These are phyloP conservation scores for Loripinus fragilis DNA, from an alignment of 2,888 invertebrate species.

Conservation along the genomic window DNA sequence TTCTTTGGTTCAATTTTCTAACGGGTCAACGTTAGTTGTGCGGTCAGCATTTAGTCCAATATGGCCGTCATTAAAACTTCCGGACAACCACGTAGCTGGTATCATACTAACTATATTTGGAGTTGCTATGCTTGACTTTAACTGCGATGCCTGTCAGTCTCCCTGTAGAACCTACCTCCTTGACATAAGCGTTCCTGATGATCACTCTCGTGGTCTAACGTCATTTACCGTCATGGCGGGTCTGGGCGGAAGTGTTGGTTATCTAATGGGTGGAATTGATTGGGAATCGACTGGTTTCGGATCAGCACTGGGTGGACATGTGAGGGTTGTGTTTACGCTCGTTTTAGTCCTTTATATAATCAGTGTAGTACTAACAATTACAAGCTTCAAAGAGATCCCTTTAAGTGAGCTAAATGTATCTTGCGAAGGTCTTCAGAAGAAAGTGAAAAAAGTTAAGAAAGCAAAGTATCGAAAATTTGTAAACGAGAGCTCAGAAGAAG, in stretches of 20 bases:
- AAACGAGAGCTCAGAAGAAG: conserved; percentile 75
- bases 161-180: conserved; percentile 96
- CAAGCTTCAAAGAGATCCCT: conserved; percentile 96
- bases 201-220: conserved; percentile 95
- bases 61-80: conserved; percentile 53
- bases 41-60: conserved; percentile 50
- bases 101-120: conserved; percentile 92
- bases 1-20: conserved; percentile 40
- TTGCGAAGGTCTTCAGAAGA: conserved; percentile 67
- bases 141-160: conserved; percentile 98
- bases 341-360: conserved; percentile 94
- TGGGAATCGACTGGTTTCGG: conserved; percentile 94
- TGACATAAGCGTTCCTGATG: conserved; percentile 95
- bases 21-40: conserved; percentile 41
- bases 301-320: conserved; percentile 93
- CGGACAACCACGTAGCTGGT: conserved; percentile 70
- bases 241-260: conserved; percentile 96
- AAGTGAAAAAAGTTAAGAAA: conserved; percentile 71
- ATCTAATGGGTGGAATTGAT: conserved; percentile 89
- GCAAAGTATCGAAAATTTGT: conserved; percentile 80
- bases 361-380: conserved; percentile 93
- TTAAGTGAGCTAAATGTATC: conserved; percentile 67
- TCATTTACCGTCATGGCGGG: conserved; percentile 99
- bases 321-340: conserved; percentile 95
- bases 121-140: conserved; percentile 96